phyloP scores from a whole-genome alignment of 2,113 vertebrate species.

The Polypterus senegalus region DNA sequence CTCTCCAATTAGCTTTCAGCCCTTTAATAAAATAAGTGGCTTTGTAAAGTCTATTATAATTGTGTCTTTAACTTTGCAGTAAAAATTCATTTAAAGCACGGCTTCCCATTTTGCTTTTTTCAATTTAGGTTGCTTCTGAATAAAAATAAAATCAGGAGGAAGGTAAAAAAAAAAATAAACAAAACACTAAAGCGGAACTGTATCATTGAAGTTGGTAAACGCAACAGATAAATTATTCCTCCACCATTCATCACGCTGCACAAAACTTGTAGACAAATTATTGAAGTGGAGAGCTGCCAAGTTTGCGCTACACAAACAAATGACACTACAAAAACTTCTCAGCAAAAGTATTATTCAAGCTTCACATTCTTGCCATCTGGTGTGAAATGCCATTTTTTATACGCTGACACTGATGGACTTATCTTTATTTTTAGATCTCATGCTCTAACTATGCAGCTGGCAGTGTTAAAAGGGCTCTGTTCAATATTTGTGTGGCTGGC shows the following conservation, averaged over 20 bases:
- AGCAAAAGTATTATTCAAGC: slow-evolving; percentile 16
- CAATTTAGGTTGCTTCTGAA: no score
- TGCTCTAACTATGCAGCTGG: slow-evolving; percentile 17
- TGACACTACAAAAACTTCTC: slow-evolving; percentile 7
- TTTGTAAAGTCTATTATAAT: no score
- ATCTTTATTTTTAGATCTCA: slow-evolving; percentile 25
- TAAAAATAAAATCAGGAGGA: no score
- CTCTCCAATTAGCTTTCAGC: no score
- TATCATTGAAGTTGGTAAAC: slow-evolving; percentile 14
- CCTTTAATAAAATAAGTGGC: no score
- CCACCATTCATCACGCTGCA: slow-evolving; percentile 7
- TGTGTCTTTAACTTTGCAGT: no score
- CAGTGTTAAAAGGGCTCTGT: slow-evolving; percentile 13
- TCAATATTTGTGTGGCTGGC: slow-evolving; percentile 10
- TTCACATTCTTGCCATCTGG: slow-evolving; percentile 18
- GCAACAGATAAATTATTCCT: slow-evolving; percentile 4
- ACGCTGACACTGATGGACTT: slow-evolving; percentile 14
- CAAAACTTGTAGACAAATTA: slow-evolving; percentile 16
- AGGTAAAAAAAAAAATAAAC: no score
- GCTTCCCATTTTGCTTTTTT: no score
- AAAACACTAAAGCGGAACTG: neutral
- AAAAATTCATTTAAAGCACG: no score
- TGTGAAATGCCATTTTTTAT: slow-evolving; percentile 27
- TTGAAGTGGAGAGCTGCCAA: slow-evolving; percentile 2
- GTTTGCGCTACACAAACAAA: slow-evolving; percentile 7